Base-by-base conservation (phyloP, 2,888 invertebrate genomes). In the Loripinus fragilis region DNA sequence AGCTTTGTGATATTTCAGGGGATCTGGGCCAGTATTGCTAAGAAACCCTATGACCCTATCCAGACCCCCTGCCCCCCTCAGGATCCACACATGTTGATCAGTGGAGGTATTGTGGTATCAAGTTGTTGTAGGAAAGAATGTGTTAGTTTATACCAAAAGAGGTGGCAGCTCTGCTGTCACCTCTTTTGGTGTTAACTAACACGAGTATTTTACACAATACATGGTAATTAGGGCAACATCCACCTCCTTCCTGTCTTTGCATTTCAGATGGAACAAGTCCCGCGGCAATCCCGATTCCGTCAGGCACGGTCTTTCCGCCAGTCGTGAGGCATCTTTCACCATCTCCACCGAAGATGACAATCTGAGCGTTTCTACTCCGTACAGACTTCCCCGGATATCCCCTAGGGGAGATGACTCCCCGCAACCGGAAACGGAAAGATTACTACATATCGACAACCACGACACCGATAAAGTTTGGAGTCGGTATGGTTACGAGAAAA, bases 401-500 rank as follows among this genome's bases (percentile, higher is more conserved):
- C 84, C 86, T 0, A 72, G 85, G 28, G 80, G 82, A 41, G 85
- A 84, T n/a, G 78, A 80, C 2, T 55, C 81, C 3, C 76, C 74
- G 20, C 41, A 60, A 8, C 78, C 74, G 41, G 74, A 76, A 20
- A 55, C 50, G 41, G 71, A 74, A 3, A 72, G 73, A 28, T 55
- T 55, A 5, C 73, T n/a, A 0, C 72, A 69, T 10, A 41, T 71
- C 7, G 83, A 81, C 0, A 79, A 75, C 0, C 69, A 71, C 23
- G 35, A 78, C 50, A 35, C 69, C 67, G 85, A 86, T 23, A 87
- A 85, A 77, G 81, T 87, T 5, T 90, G 87, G 86, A 88, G 86
- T 45, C 74, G 88, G 15, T 85, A 86, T 73, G 89, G 89, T 2
- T 90, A 86, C 66, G 88, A 90, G 74, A 83, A 86, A 48, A 78